Evolutionary conservation across 2,113 vertebrate genomes (phyloP).

Genomic region (Mugil cephalus): DNA sequence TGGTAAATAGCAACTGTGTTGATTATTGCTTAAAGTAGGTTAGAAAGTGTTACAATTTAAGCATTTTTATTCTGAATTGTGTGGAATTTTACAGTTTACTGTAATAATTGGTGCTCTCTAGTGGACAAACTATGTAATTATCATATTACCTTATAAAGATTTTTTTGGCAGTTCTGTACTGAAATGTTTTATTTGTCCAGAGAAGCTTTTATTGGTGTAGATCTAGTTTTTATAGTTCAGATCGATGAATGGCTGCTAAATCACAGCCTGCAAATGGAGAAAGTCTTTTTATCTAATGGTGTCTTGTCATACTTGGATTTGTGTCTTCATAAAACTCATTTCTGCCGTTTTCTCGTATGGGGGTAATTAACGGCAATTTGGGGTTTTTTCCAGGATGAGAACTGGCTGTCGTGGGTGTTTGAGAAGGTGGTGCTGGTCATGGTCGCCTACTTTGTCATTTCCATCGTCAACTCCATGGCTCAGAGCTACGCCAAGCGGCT

Average conservation of each 20-base stretch:
- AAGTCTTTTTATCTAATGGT: background rate
- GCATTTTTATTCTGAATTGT: too few relatives aligned
- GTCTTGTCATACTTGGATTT: background rate
- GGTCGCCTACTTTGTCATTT: slow-evolving; percentile 98
- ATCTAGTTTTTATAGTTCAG: background rate
- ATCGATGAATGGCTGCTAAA: background rate
- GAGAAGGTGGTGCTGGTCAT: slow-evolving; percentile 98
- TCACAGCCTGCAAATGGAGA: background rate
- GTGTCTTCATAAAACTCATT: background rate
- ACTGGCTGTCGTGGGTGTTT: slow-evolving; percentile 98
- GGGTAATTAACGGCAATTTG: slow-evolving; percentile 18
- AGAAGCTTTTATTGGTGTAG: background rate
- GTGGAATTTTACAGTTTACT: background rate
- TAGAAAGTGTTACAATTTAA: too few relatives aligned
- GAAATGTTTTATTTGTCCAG: too few relatives aligned
- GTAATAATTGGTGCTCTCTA: slow-evolving; percentile 14
- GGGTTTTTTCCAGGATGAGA: slow-evolving; percentile 88
- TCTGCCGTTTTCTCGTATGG: background rate
- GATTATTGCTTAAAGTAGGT: too few relatives aligned
- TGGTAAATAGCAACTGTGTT: too few relatives aligned
- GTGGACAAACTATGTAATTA: slow-evolving; percentile 16
- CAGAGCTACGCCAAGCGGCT: slow-evolving; percentile 97
- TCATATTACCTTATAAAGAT: too few relatives aligned
- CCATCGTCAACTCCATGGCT: slow-evolving; percentile 99
- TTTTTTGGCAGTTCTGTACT: background rate